A percentile compares a stretch with the other conserved stretches of the same genome.
phyloP scores from a whole-genome alignment of 2,888 invertebrate species.

The Oligia fasciuncula region DNA sequence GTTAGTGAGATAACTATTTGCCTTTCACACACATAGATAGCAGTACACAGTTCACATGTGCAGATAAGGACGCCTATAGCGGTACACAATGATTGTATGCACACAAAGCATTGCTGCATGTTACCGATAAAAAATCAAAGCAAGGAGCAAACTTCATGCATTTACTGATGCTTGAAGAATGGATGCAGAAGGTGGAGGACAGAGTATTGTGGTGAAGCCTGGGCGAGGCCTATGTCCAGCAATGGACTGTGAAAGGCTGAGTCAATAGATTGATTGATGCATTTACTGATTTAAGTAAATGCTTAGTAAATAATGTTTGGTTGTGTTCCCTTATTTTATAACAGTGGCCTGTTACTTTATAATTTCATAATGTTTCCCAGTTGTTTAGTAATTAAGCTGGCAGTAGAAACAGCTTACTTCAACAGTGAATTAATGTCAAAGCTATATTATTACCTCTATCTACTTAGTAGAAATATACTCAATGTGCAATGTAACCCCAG shows the following conservation, averaged over 20 bases:
- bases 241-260: not conserved
- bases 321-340: not conserved
- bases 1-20: constrained; percentile 38
- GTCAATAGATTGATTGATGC: not conserved
- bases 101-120: constrained; percentile 13
- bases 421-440: constrained; percentile 9
- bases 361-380: not conserved
- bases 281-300: not conserved
- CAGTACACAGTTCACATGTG: constrained; percentile 21
- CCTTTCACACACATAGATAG: constrained; percentile 10
- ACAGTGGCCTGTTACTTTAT: not conserved
- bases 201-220: not conserved
- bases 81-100: constrained; percentile 10
- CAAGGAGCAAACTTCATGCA: constrained; percentile 5
- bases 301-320: not conserved
- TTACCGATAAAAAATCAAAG: not conserved
- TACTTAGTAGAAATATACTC: not conserved
- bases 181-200: not conserved
- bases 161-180: not conserved
- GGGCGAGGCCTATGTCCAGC: not conserved
- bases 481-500: not conserved
- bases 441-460: not conserved
- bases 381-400: not conserved
- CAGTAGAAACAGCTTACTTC: not conserved
- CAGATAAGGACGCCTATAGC: constrained; percentile 36